A percentile compares a stretch with the other conserved stretches of the same genome.
These are phyloP conservation scores for Bibio marci DNA, from an alignment of 2,888 invertebrate genomes.

Conservation along the genomic window DNA sequence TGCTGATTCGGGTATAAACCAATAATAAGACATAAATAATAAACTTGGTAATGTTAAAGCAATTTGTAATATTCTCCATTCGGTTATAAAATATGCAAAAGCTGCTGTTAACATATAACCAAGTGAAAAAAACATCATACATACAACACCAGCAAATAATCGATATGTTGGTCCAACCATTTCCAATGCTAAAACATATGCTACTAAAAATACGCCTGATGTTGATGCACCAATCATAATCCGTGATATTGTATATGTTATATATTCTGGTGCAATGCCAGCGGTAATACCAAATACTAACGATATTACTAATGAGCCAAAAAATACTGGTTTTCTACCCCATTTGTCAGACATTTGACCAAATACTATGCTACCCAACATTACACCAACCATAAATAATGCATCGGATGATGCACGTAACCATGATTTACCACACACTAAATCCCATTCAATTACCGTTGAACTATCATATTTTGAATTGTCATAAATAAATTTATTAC, in stretches of 20 bases:
- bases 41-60: slow-evolving; percentile 51
- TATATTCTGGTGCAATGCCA: slow-evolving; percentile 48
- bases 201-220: slow-evolving; percentile 59
- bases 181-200: slow-evolving; percentile 60
- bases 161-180: slow-evolving; percentile 56
- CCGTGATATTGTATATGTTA: slow-evolving; percentile 45
- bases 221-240: slow-evolving; percentile 54
- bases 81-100: slow-evolving; percentile 45
- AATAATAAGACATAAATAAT: slow-evolving; percentile 49
- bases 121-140: slow-evolving; percentile 56
- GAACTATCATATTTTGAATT: slow-evolving; percentile 39
- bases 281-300: slow-evolving; percentile 48
- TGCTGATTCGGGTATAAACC: slow-evolving; percentile 60
- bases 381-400: slow-evolving; percentile 53
- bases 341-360: slow-evolving; percentile 55
- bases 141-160: slow-evolving; percentile 49
- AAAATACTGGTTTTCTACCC: slow-evolving; percentile 55
- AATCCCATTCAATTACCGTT: slow-evolving; percentile 48
- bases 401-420: slow-evolving; percentile 47
- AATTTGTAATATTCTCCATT: slow-evolving; percentile 54
- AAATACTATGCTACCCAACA: slow-evolving; percentile 53
- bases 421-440: slow-evolving; percentile 47
- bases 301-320: slow-evolving; percentile 50
- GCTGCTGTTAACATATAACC: slow-evolving; percentile 51
- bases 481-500: slow-evolving; percentile 43